Conservation (phyloP, 1,140 invertebrate genomes). For the Thaumetopoea pityocampa region DNA sequence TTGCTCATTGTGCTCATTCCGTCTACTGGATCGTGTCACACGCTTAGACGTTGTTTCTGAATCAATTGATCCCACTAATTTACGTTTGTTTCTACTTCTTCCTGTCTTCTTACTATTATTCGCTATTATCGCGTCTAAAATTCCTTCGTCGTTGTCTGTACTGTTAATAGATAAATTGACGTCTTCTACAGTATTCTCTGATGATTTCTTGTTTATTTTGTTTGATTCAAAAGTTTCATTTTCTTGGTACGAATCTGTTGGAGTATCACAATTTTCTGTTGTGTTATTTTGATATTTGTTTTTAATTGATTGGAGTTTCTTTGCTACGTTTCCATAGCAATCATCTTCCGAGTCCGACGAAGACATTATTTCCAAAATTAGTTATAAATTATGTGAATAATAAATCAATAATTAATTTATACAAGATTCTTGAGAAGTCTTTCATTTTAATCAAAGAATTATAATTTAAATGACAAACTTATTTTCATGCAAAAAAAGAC, state of each 20-base stretch:
- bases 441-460: too few species aligned
- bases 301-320: slow-evolving; percentile 36
- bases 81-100: slow-evolving; percentile 3
- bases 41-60: background rate
- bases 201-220: background rate
- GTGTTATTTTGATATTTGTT: slow-evolving; percentile 30
- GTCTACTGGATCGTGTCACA: slow-evolving; percentile 6
- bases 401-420: too few species aligned
- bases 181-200: background rate
- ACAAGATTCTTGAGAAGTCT: too few species aligned
- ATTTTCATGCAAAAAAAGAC: too few species aligned
- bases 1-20: too few species aligned
- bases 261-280: slow-evolving; percentile 22
- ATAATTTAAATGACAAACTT: too few species aligned
- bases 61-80: background rate
- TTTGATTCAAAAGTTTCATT: background rate
- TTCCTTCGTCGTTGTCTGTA: slow-evolving; percentile 11
- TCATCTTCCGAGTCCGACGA: slow-evolving; percentile 57
- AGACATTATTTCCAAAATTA: slow-evolving; percentile 26
- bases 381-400: too few species aligned
- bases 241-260: slow-evolving; percentile 3
- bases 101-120: background rate
- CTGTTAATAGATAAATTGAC: slow-evolving; percentile 7
- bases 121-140: slow-evolving; percentile 13
- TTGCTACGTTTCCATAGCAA: slow-evolving; percentile 39